Percentiles rank a stretch among this genome's conserved stretches.
Evolutionary conservation across 1,140 invertebrate species (phyloP).

Genomic region (Hormaphis cornu): DNA sequence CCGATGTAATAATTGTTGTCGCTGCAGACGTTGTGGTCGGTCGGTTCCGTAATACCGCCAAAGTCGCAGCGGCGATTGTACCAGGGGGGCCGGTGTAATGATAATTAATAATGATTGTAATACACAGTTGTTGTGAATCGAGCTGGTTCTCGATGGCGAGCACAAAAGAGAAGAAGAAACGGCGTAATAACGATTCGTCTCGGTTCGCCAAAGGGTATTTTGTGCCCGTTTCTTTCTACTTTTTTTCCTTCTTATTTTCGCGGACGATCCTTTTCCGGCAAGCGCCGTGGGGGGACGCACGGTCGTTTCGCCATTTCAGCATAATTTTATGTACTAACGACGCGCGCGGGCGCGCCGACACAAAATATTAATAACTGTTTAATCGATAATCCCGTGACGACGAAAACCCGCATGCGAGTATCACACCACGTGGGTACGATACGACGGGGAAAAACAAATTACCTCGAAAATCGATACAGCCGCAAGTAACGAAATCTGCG

Average conservation of each 20-base stretch:
- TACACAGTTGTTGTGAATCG: too few species aligned
- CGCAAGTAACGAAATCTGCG: neutral
- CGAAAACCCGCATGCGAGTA: too few species aligned
- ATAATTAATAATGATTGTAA: conserved; percentile 19
- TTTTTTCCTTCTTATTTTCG: too few species aligned
- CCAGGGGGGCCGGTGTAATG: neutral
- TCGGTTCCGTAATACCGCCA: neutral
- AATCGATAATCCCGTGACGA: too few species aligned
- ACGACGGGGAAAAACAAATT: neutral
- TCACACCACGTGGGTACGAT: too few species aligned
- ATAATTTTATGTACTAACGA: too few species aligned
- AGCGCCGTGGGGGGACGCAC: neutral
- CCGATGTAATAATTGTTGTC: too few species aligned
- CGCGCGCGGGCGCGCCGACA: neutral
- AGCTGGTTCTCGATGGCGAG: neutral
- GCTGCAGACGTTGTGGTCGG: neutral
- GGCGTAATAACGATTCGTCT: conserved; percentile 11
- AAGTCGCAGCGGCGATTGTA: neutral
- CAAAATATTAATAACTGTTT: neutral
- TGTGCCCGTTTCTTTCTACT: too few species aligned
- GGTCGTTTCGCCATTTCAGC: too few species aligned
- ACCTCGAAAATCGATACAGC: conserved; percentile 7
- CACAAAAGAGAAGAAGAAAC: conserved; percentile 5
- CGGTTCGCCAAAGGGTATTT: too few species aligned
- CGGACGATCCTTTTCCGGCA: conserved; percentile 8